These are phyloP conservation scores for Delia radicum DNA, from an alignment of 1,140 invertebrate species.

Conservation along the genomic window DNA sequence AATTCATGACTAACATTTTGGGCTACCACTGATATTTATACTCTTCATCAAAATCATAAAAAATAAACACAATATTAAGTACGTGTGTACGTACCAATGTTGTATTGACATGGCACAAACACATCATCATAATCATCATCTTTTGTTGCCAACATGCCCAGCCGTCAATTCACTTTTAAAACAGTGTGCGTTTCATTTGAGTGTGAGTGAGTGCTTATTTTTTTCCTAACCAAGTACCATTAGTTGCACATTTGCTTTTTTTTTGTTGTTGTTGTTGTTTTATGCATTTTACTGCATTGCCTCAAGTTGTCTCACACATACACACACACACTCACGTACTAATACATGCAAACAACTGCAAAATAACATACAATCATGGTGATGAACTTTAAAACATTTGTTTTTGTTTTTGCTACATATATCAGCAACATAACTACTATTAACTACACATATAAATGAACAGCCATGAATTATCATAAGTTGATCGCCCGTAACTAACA, in stretches of 20 bases:
- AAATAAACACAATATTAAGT: not conserved
- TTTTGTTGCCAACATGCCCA: not conserved
- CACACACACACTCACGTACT: not conserved
- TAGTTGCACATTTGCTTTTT: not conserved
- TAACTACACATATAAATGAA: too few relatives aligned
- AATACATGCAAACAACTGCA: not conserved
- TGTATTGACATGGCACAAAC: not conserved
- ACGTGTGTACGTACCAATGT: too few relatives aligned
- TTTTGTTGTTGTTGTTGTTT: too few relatives aligned
- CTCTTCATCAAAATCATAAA: too few relatives aligned
- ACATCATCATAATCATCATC: not conserved
- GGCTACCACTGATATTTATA: too few relatives aligned
- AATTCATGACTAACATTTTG: too few relatives aligned
- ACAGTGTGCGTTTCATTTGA: too few relatives aligned
- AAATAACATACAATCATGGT: not conserved
- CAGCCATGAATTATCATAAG: too few relatives aligned
- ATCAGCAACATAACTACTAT: too few relatives aligned
- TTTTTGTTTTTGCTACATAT: not conserved
- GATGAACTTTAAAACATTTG: not conserved
- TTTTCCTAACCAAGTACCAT: not conserved
- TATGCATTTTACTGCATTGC: not conserved
- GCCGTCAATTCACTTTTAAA: too few relatives aligned
- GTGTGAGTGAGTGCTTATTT: not conserved
- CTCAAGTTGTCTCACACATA: not conserved
- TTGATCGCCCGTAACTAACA: too few relatives aligned